Base-by-base conservation (phyloP, 2,797 vertebrate genomes). In the Tenualosa thibaudeaui region DNA sequence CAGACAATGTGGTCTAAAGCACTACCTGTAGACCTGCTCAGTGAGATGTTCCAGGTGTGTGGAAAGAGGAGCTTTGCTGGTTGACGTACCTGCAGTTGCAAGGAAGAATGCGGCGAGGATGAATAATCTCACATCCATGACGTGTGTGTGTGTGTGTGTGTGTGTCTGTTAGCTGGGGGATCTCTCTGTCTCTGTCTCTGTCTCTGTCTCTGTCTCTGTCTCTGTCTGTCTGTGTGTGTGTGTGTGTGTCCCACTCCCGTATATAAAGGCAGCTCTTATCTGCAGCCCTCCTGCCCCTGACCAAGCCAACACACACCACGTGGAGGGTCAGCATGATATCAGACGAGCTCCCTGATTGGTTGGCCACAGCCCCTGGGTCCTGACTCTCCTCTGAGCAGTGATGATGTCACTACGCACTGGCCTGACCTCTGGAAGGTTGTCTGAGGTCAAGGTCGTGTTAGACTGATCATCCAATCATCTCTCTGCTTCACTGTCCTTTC, bases 191-290 rank as follows among this genome's bases (percentile, higher is more conserved):
- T 46, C 46, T 46, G 46, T n/a, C n/a, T n/a, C 46, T 49, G 0
- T 51, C 3, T 51, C 7, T 51, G 7, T 51, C 3, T 9, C n/a
- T 46, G 46, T 46, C 46, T 46, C 46, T 46, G 46, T 46, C 46
- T 49, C 7, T 51, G 50, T 51, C 7, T 51, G 7, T 51, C 3
- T 9, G 50, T 56, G 54, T 56, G 54, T 56, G 54, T 4, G 54
- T 56, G 54, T 56, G 54, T 19, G 54, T 56, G 54, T 56, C 15
- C 54, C 85, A 37, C 65, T 71, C 86, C 12, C 86, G 85, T 89
- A 94, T 96, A 95, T 96, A 95, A 94, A 95, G 93, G 89, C 24
- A n/a, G 83, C 81, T 85, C 81, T 95, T 96, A 96, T 96, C 96
- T 93, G 92, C 0, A 50, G 84, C 91, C 84, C 91, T 84, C 90